Evolutionary conservation across 2,113 vertebrate genomes (phyloP).

Genomic region (Thoracochromis brauschi): DNA sequence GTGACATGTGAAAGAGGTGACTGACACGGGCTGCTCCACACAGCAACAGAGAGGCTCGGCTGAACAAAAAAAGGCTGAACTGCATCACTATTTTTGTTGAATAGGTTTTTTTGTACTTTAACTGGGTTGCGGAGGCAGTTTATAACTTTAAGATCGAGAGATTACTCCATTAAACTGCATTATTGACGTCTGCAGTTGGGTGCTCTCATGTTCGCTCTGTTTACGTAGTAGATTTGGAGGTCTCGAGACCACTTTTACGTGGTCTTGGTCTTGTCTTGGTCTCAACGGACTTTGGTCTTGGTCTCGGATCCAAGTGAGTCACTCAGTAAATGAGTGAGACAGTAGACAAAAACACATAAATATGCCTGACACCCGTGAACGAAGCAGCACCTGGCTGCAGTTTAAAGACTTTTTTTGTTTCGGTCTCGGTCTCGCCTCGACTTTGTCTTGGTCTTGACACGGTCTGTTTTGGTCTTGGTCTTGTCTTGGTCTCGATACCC

Average conservation of each 20-base stretch:
- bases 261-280: background rate
- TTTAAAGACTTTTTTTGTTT: background rate
- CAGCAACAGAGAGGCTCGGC: background rate
- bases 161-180: fast-evolving
- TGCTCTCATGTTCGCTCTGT: background rate
- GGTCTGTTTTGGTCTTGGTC: no score
- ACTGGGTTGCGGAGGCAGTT: fast-evolving
- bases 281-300: background rate
- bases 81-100: background rate
- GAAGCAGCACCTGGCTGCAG: background rate
- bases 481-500: background rate
- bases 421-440: fast-evolving
- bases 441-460: background rate
- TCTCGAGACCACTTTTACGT: background rate
- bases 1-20: background rate
- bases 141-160: fast-evolving
- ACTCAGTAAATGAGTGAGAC: background rate
- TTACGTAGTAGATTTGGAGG: fast-evolving
- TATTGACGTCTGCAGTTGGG: fast-evolving
- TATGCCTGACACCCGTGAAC: background rate
- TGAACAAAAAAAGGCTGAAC: background rate
- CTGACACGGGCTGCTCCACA: background rate
- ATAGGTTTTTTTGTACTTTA: background rate
- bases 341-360: background rate
- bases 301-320: background rate